Evolutionary conservation across 1,140 invertebrate species (phyloP).

Genomic region (Drosophila kurseongensis): DNA sequence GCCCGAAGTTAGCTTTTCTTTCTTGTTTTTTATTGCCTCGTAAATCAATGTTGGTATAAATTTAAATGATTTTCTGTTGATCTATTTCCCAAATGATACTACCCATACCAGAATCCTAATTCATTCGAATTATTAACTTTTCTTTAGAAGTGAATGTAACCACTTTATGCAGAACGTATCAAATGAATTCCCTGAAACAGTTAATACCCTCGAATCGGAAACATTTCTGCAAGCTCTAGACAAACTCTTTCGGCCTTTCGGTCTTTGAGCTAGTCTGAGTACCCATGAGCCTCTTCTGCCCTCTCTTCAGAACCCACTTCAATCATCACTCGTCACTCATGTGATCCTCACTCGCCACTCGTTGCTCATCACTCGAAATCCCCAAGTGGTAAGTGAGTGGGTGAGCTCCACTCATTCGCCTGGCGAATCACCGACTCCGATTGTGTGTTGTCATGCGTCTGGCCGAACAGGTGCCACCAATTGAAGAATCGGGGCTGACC

Average conservation of each 20-base stretch:
- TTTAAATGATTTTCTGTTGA: no score
- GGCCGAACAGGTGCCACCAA: conserved; percentile 46
- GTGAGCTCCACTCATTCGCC: conserved; percentile 29
- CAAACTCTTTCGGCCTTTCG: neutral
- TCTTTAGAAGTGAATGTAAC: no score
- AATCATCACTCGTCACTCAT: conserved; percentile 42
- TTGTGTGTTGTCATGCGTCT: conserved; percentile 54
- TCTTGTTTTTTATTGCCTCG: no score
- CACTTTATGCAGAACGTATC: no score
- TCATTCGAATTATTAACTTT: no score
- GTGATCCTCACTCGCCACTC: conserved; percentile 30
- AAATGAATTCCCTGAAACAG: neutral
- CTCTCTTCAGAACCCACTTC: conserved; percentile 26
- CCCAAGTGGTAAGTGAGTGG: conserved; percentile 14
- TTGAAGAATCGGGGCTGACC: conserved; percentile 39
- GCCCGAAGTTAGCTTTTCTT: no score
- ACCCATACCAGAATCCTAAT: no score
- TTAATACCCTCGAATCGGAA: neutral
- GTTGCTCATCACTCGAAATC: conserved; percentile 29
- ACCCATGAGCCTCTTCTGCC: neutral
- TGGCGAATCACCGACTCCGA: conserved; percentile 19
- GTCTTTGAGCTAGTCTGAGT: conserved; percentile 13
- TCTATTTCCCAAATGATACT: no score
- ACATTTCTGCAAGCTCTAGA: neutral
- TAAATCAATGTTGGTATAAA: no score